Conservation (phyloP, 1,140 invertebrate genomes). For the Panagrolaimus sp. region DNA sequence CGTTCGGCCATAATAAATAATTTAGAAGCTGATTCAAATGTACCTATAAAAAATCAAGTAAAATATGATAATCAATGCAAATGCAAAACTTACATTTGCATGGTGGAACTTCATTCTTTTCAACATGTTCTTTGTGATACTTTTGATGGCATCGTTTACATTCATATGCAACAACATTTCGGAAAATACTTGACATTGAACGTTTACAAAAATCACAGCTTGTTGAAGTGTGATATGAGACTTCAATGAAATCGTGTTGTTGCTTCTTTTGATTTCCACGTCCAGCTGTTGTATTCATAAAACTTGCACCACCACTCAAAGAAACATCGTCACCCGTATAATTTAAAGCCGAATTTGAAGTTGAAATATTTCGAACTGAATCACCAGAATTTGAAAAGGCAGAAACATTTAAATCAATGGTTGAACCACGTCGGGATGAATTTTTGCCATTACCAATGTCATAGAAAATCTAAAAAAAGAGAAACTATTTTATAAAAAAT, state of each 20-base stretch:
- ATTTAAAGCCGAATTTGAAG: conserved; percentile 1
- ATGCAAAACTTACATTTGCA: conserved; percentile 31
- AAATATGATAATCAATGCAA: too few relatives aligned
- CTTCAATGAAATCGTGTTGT: conserved; percentile 84
- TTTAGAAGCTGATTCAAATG: too few relatives aligned
- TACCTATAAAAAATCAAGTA: too few relatives aligned
- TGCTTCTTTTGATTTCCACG: conserved; percentile 4
- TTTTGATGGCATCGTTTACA: conserved; percentile 60
- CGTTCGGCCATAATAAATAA: too few relatives aligned
- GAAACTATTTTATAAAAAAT: too few relatives aligned
- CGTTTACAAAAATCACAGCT: conserved; percentile 93
- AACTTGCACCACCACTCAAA: neutral
- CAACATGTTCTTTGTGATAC: conserved; percentile 21
- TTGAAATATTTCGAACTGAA: neutral
- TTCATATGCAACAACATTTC: conserved; percentile 87
- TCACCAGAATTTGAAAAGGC: conserved; percentile 21
- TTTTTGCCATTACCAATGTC: neutral
- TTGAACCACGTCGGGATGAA: conserved; percentile 9
- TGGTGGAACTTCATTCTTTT: conserved; percentile 25
- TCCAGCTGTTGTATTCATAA: neutral
- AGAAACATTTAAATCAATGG: conserved; percentile 1
- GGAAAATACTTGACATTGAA: conserved; percentile 91
- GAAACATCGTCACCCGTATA: neutral
- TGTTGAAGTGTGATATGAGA: conserved; percentile 93
- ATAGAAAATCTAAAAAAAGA: too few relatives aligned